Base-by-base conservation (phyloP, 2,888 invertebrate species). In the Spicauda simplicius region DNA sequence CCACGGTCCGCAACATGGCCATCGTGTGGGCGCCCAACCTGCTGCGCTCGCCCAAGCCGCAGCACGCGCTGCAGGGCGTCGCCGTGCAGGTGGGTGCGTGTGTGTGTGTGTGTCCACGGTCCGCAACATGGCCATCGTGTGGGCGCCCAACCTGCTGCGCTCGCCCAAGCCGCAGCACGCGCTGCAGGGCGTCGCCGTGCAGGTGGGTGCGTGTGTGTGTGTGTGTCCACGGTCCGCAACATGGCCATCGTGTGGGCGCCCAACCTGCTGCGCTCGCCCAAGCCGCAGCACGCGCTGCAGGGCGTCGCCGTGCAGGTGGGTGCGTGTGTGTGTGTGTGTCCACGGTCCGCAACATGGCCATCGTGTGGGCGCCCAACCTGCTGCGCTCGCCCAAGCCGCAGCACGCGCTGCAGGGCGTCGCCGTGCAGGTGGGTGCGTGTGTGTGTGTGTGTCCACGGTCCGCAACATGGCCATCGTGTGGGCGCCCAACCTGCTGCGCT, bases 201-300 rank as follows among this genome's bases (percentile, higher is more conserved):
- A 96, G 93, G 94, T 94, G n/a, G 12, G 37, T 37, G 12, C 12
- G 5, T 25, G 25, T 25, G 25, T 25, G 25, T 25, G 25, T 25
- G 25, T 25, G 25, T n/a, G n/a, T n/a, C n/a, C n/a, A 99, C 99
- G 65, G 97, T 98, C 30, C 95, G 99, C 74, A 99, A 99, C 93
- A 96, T 99, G 83, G 99, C 99, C 74, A 99, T 99, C 75, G 99
- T 99, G 57, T 98, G 97, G 97, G 99, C 99, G 0, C 99, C 99
- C 33, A 99, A 99, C 94, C 92, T 99, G 64, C 94, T 99, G 74
- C 95, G 99, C 74, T 98, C 98, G 70, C 98, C 98, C 66, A 96
- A 97, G 64, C 94, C 98, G 14, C 98, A 99, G 86, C 97, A 97
- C 69, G 98, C 98, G 0, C 85, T 97, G 61, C 97, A 97, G 84